These are phyloP conservation scores for Pan troglodytes DNA, from an alignment of 2,113 vertebrate species.

Conservation along the genomic window NHGRI_mPanTro3-v2.1_pri NC_072411.2:57177001-57177500, in stretches of 20 bases:
- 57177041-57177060: accelerated
- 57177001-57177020: background rate
- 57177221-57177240: background rate
- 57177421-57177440: background rate
- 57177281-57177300: background rate
- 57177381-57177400: background rate
- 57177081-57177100: background rate
- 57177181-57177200: background rate
- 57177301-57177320: background rate
- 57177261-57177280: background rate
- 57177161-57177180: background rate
- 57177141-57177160: background rate
- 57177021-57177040: background rate
- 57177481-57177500: background rate
- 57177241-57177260: background rate
- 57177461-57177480: background rate
- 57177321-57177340: background rate
- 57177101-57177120: background rate
- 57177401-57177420: background rate
- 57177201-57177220: background rate
- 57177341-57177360: background rate
- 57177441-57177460: background rate
- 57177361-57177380: background rate
- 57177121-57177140: background rate
- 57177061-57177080: background rate